Base-by-base conservation (phyloP, 2,113 vertebrate species). In the Lates calcarifer region DNA sequence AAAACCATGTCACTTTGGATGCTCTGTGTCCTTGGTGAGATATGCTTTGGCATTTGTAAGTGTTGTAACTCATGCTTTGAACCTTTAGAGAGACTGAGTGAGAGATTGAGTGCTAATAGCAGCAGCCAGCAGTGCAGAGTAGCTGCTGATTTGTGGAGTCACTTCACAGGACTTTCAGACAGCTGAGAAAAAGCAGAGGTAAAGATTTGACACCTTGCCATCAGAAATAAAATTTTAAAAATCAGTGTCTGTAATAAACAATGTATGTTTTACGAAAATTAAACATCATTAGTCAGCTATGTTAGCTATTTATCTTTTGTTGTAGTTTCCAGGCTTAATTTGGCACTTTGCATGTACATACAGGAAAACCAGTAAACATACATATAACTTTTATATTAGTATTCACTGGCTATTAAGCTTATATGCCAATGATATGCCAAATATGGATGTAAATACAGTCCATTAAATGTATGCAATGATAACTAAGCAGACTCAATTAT, bases 11-110 rank as follows among this genome's bases (percentile, higher is more conserved):
- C 6, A 22, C 62, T 43, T 72, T 82, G 65, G 63, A 89, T 74
- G 49, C 49, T 35, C 18, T 56, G 69, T 57, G 51, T 79, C 78
- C 86, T 66, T 70, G 49, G 24, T 64, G 61, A 57, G 78, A 80
- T 81, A 20, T 79, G 79, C 84, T 87, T 88, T 92, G 85, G 85
- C 85, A 64, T 88, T 61, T 75, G 2, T 63, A 67, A 83, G 77
- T 82, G 78, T 77, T 81, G 60, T 49, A 78, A 62, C 66, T 86
- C 83, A 66, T 78, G 84, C 64, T 41, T 63, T 58, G 47, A 75
- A 51, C 67, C 69, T 78, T 79, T 60, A 22, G 74, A 73, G 39
- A 65, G 67, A 60, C 6, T 56, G 74, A 74, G 63, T 82, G 88
- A 87, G 87, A 73, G 79, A 78, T 72, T 63, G 39, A 71, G 65